Conservation (phyloP, 2,113 vertebrate species). For the Cyanocitta stelleri region DNA sequence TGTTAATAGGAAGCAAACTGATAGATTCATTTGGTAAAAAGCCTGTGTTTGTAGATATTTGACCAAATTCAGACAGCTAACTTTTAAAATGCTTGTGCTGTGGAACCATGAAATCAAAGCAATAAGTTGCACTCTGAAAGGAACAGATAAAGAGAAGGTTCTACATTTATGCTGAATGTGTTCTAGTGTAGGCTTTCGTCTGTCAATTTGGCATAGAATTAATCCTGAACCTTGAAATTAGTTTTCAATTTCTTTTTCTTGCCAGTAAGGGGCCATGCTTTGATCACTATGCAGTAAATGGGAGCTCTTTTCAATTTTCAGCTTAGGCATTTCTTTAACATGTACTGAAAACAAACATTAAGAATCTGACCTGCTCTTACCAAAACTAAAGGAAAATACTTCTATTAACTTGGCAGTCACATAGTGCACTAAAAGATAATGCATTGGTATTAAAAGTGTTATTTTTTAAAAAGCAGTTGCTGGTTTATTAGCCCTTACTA, state of each 20-base stretch:
- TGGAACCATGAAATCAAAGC: not conserved
- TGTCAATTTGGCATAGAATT: constrained; percentile 21
- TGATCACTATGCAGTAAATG: not conserved
- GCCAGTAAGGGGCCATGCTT: not conserved
- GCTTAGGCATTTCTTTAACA: not conserved
- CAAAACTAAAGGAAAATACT: not conserved
- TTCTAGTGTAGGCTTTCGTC: not conserved
- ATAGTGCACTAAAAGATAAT: not conserved
- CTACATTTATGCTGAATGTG: not conserved
- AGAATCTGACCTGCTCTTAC: not conserved
- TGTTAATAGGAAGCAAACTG: not conserved
- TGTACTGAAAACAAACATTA: not conserved
- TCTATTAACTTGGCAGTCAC: not conserved
- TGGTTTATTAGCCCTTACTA: not conserved
- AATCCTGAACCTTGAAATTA: constrained; percentile 24
- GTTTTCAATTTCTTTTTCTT: not conserved
- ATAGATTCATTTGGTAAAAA: not conserved
- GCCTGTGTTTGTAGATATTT: not conserved
- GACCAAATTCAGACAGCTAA: not conserved
- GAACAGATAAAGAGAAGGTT: not conserved
- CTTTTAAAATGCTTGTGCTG: not conserved
- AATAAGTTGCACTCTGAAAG: not conserved
- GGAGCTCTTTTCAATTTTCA: not conserved
- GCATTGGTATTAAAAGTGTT: not conserved
- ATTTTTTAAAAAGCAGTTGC: not conserved